Evolutionary conservation across 1,140 invertebrate species (phyloP).

Genomic region (Caenorhabditis remanei): DNA sequence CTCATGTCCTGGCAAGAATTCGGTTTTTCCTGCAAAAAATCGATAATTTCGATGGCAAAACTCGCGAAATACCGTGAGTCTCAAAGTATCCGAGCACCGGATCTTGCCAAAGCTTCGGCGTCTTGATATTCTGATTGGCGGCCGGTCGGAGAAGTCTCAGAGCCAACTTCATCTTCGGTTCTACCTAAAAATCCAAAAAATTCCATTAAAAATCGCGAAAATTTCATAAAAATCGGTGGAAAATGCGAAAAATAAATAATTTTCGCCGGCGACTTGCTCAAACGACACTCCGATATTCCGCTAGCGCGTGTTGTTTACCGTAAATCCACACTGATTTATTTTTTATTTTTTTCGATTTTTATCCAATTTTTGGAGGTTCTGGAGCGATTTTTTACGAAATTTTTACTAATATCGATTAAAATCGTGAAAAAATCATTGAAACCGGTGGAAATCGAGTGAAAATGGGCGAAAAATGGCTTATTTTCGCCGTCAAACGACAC

Average conservation of each 20-base stretch:
- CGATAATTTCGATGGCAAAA: constrained; percentile 1
- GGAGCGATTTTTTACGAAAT: no score
- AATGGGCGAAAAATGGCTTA: no score
- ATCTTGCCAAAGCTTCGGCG: constrained; percentile 76
- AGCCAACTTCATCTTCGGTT: constrained; percentile 71
- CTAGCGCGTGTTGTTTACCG: constrained; percentile 5
- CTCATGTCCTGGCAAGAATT: constrained; percentile 75
- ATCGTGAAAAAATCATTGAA: no score
- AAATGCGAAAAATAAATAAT: background rate
- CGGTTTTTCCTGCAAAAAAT: constrained; percentile 70
- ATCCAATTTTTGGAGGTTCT: background rate
- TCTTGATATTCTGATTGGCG: constrained; percentile 75
- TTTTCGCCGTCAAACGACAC: no score
- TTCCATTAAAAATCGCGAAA: background rate
- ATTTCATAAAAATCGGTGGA: background rate
- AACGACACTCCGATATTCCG: constrained; percentile 42
- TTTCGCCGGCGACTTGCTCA: constrained; percentile 7
- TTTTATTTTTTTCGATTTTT: background rate
- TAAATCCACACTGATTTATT: constrained; percentile 2
- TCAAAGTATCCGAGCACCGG: constrained; percentile 77
- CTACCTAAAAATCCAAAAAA: constrained; percentile 19
- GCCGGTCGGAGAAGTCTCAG: constrained; percentile 74
- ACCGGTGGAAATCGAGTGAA: no score
- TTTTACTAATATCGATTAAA: no score
- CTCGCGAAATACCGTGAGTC: constrained; percentile 69